A percentile compares a stretch with the other conserved stretches of the same genome.
Conservation (phyloP, 2,888 invertebrate species). For the Pardosa pseudoannulata region DNA sequence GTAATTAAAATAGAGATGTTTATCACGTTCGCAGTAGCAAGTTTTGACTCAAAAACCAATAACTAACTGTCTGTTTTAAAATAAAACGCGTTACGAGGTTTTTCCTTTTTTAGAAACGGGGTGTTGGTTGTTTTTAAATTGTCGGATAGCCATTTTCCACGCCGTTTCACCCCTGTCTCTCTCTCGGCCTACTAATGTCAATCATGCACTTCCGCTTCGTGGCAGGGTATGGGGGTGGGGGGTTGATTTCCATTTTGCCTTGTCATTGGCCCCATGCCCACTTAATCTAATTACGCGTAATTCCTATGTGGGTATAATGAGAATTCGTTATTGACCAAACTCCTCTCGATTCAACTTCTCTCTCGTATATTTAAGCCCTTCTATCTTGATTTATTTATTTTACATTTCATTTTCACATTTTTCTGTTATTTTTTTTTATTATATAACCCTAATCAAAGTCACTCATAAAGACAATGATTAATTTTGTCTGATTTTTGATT, state of each 20-base stretch:
- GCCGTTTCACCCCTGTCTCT: not conserved
- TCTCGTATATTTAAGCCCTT: no score
- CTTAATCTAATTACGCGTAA: constrained; percentile 58
- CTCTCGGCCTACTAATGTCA: not conserved
- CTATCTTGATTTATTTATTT: no score
- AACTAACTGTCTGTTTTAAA: not conserved
- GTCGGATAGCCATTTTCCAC: constrained; percentile 31
- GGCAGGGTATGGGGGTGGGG: not conserved
- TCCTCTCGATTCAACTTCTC: no score
- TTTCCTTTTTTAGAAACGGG: not conserved
- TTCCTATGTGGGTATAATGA: no score
- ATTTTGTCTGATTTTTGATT: no score
- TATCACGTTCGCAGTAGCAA: not conserved
- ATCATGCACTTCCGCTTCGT: constrained; percentile 43
- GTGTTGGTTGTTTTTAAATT: constrained; percentile 38
- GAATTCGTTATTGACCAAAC: no score
- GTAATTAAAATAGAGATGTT: not conserved
- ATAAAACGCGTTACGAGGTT: not conserved
- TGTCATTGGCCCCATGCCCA: constrained; percentile 20
- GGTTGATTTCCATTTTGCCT: not conserved
- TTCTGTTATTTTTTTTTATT: no score
- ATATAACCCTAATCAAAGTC: no score
- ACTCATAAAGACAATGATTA: no score
- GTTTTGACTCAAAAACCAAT: no score
- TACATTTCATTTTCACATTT: no score